Base-by-base conservation (phyloP, 2,797 vertebrate species). In the Cygnus olor region DNA sequence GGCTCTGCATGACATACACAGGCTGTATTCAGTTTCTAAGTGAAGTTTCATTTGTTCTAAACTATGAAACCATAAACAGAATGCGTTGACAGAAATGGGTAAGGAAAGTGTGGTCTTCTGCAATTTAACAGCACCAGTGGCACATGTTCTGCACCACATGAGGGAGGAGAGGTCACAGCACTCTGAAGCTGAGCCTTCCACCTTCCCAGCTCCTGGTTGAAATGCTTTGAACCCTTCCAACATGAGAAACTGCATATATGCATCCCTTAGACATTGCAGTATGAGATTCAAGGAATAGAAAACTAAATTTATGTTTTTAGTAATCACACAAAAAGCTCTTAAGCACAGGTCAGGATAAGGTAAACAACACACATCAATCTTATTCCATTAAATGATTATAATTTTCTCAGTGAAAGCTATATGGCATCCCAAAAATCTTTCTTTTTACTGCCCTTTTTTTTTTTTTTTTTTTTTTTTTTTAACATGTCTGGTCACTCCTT, bases 141-240 rank as follows among this genome's bases (percentile, higher is more conserved):
- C 32, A 81, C 40, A 49, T 0, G 2, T 3, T 56, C 57, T 74
- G 40, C 38, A 57, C 5, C 2, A 0, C 18, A 0, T 4, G 44
- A 47, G 2, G 51, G 21, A 40, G 16, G 42, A 77, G 14, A 66
- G 11, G 21, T 34, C 11, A 40, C 28, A 30, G 10, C 0, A 1
- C 34, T 19, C 10, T 14, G 42, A 27, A 58, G 30, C 22, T 19
- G 22, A 85, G 34, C 8, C 12, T 45, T 51, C 11, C 38, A 79
- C 16, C 27, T 68, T 61, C 44, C 25, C 36, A 86, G 27, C 49
- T 80, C 19, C 85, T 68, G 18, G 10, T 60, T 60, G 64, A 91
- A 86, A 90, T 49, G 25, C 10, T 91, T 60, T 78, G 44, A 40
- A 57, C 0, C 0, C 9, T 68, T 68, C 34, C 34, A 88, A n/a